Base-by-base conservation (phyloP, 2,888 invertebrate species). In the Patella pellucida region DNA sequence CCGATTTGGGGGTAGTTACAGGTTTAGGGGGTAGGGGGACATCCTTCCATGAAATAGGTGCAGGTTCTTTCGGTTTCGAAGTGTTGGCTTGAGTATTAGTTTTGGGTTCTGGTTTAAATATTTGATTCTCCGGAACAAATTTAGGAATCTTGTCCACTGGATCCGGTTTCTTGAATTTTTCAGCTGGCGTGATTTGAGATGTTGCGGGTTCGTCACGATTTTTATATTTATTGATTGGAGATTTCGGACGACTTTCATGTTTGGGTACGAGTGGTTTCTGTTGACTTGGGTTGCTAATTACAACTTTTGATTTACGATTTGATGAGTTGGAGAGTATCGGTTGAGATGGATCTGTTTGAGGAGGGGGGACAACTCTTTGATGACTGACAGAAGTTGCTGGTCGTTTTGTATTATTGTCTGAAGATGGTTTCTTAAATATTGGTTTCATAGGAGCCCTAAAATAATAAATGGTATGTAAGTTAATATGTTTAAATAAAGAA, bases 1-100 rank as follows among this genome's bases (percentile, higher is more conserved):
- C 72, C 50, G 62, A 71, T 69, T 68, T 76, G 75, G 27, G 78
- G 72, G 71, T 79, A 78, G 71, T 72, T 75, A 67, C 78, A 76
- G n/a, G 76, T 78, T 75, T 81, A 79, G 51, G 80, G 76, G 11
- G 79, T 73, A 27, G 74, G 23, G 62, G 62, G 23, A 19, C 14
- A 15, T 62, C 62, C 23, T 62, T 19, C 23, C 23, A 23, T 62
- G 62, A 62, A 41, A 41, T 41, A 9, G 41, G 41, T 9, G 41
- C 41, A 11, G 19, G 19, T 19, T 11, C 12, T 62, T 62, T 62
- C 12, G 62, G 19, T 62, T 19, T 23, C 12, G 62, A 62, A 23
- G 19, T 23, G 11, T 23, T 62, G 4, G 62, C 11, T 62, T 19
- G 14, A 23, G 19, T 19, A 23, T 5, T 62, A 14, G 23, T 62